phyloP scores from a whole-genome alignment of 1,140 invertebrate genomes.

The Euglossa dilemma region DNA sequence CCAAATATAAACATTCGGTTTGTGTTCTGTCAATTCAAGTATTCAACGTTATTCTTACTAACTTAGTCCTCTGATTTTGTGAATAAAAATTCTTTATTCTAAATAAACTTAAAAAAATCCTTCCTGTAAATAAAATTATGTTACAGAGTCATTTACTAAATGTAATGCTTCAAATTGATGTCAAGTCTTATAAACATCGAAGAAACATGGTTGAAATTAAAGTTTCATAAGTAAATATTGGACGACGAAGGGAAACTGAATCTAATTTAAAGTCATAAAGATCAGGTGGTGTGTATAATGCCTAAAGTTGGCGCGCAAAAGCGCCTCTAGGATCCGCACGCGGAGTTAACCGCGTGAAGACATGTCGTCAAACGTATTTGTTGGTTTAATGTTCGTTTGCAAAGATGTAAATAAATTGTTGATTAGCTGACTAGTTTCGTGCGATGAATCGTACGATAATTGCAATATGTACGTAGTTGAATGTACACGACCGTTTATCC shows the following conservation, averaged over 20 bases:
- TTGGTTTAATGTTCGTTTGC: constrained; percentile 58
- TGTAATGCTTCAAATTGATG: no score
- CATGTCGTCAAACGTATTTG: constrained; percentile 71
- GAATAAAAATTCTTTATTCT: no score
- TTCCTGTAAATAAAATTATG: no score
- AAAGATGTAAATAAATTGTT: constrained; percentile 77
- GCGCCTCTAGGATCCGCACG: constrained; percentile 32
- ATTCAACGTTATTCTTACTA: no score
- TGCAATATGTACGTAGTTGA: constrained; percentile 73
- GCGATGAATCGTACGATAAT: constrained; percentile 57
- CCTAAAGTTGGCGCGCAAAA: constrained; percentile 5
- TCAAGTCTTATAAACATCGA: no score
- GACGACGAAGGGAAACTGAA: neutral
- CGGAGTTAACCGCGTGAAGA: constrained; percentile 56
- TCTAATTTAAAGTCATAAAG: neutral
- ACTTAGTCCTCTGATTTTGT: no score
- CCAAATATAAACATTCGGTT: no score
- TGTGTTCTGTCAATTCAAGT: no score
- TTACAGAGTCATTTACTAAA: no score
- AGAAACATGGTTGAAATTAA: neutral
- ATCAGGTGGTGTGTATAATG: neutral
- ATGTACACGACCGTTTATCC: constrained; percentile 58
- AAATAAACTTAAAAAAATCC: no score
- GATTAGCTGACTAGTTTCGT: constrained; percentile 71
- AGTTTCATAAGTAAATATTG: neutral